These are phyloP conservation scores for Todus mexicanus DNA, from an alignment of 2,797 vertebrate species.

Conservation along the genomic window DNA sequence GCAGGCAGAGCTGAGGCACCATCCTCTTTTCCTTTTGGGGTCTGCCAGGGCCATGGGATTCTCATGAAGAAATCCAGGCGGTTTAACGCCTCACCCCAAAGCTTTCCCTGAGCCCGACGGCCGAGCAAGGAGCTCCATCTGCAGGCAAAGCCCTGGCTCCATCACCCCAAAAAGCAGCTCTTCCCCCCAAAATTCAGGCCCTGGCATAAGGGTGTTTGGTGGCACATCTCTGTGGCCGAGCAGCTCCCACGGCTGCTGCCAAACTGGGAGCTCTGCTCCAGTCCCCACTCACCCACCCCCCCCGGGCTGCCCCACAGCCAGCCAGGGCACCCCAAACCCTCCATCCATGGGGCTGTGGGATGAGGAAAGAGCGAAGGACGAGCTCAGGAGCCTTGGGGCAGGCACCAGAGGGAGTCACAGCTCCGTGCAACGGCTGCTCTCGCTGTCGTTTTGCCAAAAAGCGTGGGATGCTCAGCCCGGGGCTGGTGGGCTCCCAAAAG, in stretches of 20 bases:
- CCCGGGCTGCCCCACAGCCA: rapidly evolving
- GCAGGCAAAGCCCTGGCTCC: not conserved
- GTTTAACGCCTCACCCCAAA: not conserved
- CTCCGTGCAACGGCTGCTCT: rapidly evolving
- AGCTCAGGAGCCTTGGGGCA: not conserved
- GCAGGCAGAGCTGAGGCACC: not conserved
- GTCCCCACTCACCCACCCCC: not conserved
- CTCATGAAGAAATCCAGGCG: not conserved
- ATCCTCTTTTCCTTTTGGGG: not conserved
- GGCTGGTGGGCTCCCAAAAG: not conserved
- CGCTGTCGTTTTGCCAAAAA: rapidly evolving
- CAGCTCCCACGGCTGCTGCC: not conserved
- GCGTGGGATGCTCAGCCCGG: rapidly evolving
- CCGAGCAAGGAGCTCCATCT: not conserved
- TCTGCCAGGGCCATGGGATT: not conserved
- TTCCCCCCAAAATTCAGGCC: not conserved
- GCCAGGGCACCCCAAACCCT: not conserved
- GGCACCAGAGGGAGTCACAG: constrained; percentile 30
- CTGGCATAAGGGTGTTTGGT: not conserved
- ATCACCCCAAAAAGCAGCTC: not conserved
- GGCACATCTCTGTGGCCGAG: rapidly evolving
- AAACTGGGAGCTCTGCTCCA: too few species aligned
- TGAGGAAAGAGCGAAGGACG: rapidly evolving
- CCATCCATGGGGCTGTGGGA: not conserved
- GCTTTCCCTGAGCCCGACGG: not conserved